phyloP scores from a whole-genome alignment of 1,140 invertebrate species.

The Drosophila repletoides region DNA sequence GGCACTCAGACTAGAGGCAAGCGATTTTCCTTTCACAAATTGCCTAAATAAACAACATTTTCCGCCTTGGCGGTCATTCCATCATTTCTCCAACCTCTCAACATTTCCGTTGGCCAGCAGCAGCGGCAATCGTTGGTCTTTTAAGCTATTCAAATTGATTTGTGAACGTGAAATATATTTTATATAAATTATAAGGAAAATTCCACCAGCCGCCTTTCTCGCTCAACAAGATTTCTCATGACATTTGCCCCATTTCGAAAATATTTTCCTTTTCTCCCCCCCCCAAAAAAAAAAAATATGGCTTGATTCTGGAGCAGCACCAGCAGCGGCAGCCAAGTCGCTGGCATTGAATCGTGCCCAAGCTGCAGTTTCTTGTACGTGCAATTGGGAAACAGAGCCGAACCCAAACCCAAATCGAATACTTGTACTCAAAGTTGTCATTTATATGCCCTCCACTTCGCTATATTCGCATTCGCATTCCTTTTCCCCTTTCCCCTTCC shows the following conservation, averaged over 20 bases:
- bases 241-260: conserved; percentile 62
- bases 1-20: background rate
- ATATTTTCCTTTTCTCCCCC: conserved; percentile 50
- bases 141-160: conserved; percentile 68
- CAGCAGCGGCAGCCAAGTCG: conserved; percentile 15
- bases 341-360: conserved; percentile 56
- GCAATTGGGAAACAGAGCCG: too few relatives aligned
- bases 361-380: conserved; percentile 70
- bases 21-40: background rate
- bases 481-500: background rate
- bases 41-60: background rate
- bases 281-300: conserved; percentile 47
- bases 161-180: conserved; percentile 53
- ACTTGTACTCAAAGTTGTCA: conserved; percentile 71
- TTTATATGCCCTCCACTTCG: conserved; percentile 46
- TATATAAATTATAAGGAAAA: too few relatives aligned
- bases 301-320: conserved; percentile 17
- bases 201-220: too few relatives aligned
- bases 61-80: background rate
- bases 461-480: background rate
- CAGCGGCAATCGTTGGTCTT: conserved; percentile 49
- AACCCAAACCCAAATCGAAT: too few relatives aligned
- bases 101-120: background rate
- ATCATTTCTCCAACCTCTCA: background rate
- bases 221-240: conserved; percentile 54